phyloP scores from a whole-genome alignment of 2,797 vertebrate genomes.

The Notamacropus eugenii region DNA sequence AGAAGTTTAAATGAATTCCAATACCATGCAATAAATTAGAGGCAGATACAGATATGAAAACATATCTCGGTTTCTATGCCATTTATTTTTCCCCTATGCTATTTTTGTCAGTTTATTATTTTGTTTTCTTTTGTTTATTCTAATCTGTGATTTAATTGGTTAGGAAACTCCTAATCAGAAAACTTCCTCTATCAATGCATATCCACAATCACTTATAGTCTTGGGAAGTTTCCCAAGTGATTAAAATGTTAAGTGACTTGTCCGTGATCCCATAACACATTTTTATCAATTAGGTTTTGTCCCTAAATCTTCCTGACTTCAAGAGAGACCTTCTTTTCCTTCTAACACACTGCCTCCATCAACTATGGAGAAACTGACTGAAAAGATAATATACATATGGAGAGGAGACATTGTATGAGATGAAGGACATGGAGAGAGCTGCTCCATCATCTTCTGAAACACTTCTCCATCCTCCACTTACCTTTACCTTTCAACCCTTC shows the following conservation, averaged over 20 bases:
- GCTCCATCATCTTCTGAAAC: neutral
- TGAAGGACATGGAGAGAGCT: neutral
- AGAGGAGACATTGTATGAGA: neutral
- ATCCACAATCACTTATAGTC: neutral
- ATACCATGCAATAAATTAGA: conserved; percentile 22
- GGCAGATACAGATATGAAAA: neutral
- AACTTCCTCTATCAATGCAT: neutral
- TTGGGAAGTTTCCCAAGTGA: neutral
- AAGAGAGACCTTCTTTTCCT: neutral
- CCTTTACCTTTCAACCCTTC: neutral
- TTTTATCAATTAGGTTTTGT: neutral
- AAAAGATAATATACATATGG: neutral
- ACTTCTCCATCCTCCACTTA: neutral
- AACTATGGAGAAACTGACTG: neutral
- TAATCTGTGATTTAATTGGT: neutral
- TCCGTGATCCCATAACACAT: neutral
- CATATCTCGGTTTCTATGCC: neutral
- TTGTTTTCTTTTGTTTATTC: neutral
- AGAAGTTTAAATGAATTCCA: conserved; percentile 23
- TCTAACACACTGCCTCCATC: neutral
- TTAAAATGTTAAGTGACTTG: neutral
- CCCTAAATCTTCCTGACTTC: neutral
- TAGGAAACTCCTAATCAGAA: neutral
- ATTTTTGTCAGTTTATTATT: neutral
- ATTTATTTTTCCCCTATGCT: neutral